Conservation (phyloP, 2,113 vertebrate genomes). For the Promerops cafer region DNA sequence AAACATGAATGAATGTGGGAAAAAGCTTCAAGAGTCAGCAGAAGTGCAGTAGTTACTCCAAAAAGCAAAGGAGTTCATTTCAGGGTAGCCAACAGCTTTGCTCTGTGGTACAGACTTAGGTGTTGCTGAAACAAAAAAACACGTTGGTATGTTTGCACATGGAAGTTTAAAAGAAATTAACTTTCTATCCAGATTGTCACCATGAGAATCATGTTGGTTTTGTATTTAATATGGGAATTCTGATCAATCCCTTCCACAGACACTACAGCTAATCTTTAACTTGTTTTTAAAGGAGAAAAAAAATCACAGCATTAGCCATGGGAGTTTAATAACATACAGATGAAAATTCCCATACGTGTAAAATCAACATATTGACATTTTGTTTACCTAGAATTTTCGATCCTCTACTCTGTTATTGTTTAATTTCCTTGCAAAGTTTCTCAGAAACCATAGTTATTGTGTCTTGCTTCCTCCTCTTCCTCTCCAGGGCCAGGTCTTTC, state of each 20-base stretch:
- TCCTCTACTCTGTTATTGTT: slow-evolving; percentile 8
- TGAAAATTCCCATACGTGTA: slow-evolving; percentile 3
- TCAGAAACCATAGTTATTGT: slow-evolving; percentile 29
- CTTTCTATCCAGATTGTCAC: not conserved
- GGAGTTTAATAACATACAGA: not conserved
- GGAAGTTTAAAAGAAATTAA: not conserved
- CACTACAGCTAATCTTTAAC: not conserved
- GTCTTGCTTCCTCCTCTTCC: slow-evolving; percentile 37
- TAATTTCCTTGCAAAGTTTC: slow-evolving; percentile 39
- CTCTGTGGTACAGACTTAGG: not conserved
- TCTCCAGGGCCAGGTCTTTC: slow-evolving; percentile 13
- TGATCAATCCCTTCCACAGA: not conserved
- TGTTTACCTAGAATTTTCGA: slow-evolving; percentile 25
- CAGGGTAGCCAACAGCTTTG: not conserved
- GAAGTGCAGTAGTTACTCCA: not conserved
- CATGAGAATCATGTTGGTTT: not conserved
- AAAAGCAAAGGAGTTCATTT: not conserved
- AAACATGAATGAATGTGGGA: not conserved
- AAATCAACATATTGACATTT: not conserved
- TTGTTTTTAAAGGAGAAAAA: not conserved
- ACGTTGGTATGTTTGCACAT: not conserved
- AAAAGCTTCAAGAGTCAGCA: not conserved
- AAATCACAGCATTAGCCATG: not conserved
- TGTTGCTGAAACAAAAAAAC: not conserved
- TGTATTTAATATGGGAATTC: not conserved